These are phyloP conservation scores for Lasioglossum figueresi DNA, from an alignment of 2,888 invertebrate genomes.

Conservation along the genomic window DNA sequence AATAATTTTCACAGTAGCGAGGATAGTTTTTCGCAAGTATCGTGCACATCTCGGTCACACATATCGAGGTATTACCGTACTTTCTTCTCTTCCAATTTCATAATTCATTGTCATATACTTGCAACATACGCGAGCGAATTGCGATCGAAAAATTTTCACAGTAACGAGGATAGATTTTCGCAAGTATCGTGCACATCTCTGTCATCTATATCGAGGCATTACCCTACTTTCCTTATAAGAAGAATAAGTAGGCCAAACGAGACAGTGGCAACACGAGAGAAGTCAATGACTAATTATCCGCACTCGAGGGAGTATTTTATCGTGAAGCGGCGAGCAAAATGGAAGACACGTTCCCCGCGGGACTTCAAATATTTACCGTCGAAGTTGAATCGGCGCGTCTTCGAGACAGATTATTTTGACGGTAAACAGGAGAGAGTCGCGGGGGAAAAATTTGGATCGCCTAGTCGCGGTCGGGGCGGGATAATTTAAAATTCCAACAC, in stretches of 20 bases:
- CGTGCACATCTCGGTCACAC: neutral
- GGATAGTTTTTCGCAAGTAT: neutral
- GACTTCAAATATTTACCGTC: slow-evolving; percentile 33
- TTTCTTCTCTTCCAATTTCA: too few species aligned
- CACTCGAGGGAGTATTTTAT: neutral
- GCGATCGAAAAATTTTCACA: too few species aligned
- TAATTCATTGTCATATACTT: too few species aligned
- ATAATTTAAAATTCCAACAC: slow-evolving; percentile 29
- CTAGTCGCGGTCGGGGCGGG: neutral
- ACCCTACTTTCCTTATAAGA: neutral
- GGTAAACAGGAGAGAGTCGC: neutral
- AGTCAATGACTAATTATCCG: slow-evolving; percentile 23
- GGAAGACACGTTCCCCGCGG: neutral
- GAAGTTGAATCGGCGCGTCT: slow-evolving; percentile 9
- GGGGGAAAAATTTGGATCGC: slow-evolving; percentile 10
- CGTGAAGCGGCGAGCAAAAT: neutral
- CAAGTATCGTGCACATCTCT: neutral
- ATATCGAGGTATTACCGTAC: too few species aligned
- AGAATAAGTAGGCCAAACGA: neutral
- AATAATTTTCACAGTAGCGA: too few species aligned
- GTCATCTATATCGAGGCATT: neutral
- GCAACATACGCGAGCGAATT: too few species aligned
- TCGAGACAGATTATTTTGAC: slow-evolving; percentile 17
- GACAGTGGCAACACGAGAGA: neutral
- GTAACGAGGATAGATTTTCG: neutral